Evolutionary conservation across 2,888 invertebrate species (phyloP).

Genomic region (Sphaerophoria rueppellii): DNA sequence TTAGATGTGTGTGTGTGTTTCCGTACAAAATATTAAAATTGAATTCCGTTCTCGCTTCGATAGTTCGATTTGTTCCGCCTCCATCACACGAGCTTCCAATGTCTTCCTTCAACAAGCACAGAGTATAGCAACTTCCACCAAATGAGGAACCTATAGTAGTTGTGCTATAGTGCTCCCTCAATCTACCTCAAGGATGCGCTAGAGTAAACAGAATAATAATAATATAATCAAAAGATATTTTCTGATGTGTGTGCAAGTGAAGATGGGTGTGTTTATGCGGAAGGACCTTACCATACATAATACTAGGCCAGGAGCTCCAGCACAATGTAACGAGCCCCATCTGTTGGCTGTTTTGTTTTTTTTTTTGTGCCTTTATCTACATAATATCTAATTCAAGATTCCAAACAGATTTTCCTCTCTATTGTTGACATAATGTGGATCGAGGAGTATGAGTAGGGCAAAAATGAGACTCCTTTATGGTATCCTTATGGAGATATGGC

Average conservation of each 20-base stretch:
- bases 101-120: conserved; percentile 64
- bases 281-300: conserved; percentile 49
- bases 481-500: conserved; percentile 18
- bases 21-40: conserved; percentile 71
- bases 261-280: conserved; percentile 30
- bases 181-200: conserved; percentile 56
- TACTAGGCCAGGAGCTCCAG: conserved; percentile 41
- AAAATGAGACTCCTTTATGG: conserved; percentile 59
- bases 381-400: conserved; percentile 76
- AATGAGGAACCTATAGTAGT: conserved; percentile 15
- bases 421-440: conserved; percentile 65
- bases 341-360: conserved; percentile 24
- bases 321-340: conserved; percentile 60
- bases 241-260: conserved; percentile 48
- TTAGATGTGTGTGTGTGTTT: background rate
- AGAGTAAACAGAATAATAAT: conserved; percentile 71
- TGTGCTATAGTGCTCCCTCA: background rate
- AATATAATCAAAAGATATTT: conserved; percentile 73
- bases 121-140: background rate
- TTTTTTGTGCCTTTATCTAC: conserved; percentile 63
- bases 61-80: conserved; percentile 72
- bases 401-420: conserved; percentile 75
- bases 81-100: conserved; percentile 53
- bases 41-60: conserved; percentile 69
- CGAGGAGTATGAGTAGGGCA: conserved; percentile 33